Evolutionary conservation across 2,113 vertebrate species (phyloP).

Genomic region (Scalopus aquaticus): DNA sequence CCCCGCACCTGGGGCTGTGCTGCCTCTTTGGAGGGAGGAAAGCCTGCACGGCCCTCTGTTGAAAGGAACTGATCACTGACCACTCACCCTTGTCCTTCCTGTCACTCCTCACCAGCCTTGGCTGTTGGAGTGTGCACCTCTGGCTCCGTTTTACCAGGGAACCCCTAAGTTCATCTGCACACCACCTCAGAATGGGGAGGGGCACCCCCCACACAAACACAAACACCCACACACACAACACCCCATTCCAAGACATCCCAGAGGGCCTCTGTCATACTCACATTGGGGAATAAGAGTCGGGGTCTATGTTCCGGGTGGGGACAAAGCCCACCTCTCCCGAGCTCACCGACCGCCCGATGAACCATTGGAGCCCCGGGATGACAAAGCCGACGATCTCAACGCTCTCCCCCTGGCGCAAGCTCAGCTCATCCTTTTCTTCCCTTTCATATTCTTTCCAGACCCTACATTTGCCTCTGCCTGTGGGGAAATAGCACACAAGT

Average conservation of each 20-base stretch:
- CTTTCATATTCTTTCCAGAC: slow-evolving; percentile 87
- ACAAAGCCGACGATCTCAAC: slow-evolving; percentile 92
- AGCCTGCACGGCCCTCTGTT: background rate
- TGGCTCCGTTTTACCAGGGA: background rate
- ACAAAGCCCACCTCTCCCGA: slow-evolving; percentile 92
- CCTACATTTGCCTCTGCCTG: slow-evolving; percentile 92
- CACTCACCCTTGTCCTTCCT: background rate
- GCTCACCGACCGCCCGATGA: slow-evolving; percentile 89
- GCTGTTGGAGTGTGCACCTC: background rate
- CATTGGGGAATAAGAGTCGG: slow-evolving; percentile 86
- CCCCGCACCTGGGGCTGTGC: background rate
- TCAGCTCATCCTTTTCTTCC: slow-evolving; percentile 89
- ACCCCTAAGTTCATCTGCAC: background rate
- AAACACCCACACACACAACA: too few species aligned
- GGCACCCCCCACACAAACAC: too few species aligned
- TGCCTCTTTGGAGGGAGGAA: background rate
- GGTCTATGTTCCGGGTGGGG: slow-evolving; percentile 86
- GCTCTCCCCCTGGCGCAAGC: slow-evolving; percentile 89
- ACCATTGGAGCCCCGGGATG: slow-evolving; percentile 90
- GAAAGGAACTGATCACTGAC: background rate
- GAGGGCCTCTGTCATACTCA: slow-evolving; percentile 82
- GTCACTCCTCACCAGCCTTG: background rate
- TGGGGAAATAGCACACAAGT: slow-evolving; percentile 44
- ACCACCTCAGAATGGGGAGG: background rate
- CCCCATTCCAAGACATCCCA: background rate